Conservation (phyloP, 2,888 invertebrate species). For the Tachina fera region DNA sequence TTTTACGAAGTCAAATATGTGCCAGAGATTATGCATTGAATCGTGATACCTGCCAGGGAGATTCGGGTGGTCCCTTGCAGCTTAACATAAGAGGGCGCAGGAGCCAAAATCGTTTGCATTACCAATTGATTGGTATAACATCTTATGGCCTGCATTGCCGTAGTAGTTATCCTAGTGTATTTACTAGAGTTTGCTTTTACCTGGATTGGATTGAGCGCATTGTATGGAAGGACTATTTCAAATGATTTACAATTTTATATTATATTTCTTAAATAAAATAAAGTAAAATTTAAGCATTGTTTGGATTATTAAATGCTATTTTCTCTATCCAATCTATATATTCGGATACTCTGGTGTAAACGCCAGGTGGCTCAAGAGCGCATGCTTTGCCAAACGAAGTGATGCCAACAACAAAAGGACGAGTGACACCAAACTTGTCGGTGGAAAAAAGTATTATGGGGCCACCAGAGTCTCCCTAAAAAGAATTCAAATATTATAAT, state of each 20-base stretch:
- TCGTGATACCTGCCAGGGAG: constrained; percentile 82
- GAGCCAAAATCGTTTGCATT: constrained; percentile 74
- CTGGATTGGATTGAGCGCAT: constrained; percentile 81
- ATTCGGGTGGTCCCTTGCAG: constrained; percentile 82
- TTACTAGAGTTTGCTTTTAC: constrained; percentile 78
- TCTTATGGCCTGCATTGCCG: constrained; percentile 81
- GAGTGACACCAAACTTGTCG: constrained; percentile 30
- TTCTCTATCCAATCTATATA: constrained; percentile 76
- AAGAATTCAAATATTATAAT: not conserved
- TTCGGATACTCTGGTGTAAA: constrained; percentile 75
- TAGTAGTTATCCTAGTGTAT: constrained; percentile 80
- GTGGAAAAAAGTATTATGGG: constrained; percentile 55
- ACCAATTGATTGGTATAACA: constrained; percentile 81
- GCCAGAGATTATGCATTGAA: constrained; percentile 78
- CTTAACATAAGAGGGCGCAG: constrained; percentile 77
- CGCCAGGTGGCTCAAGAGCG: constrained; percentile 73
- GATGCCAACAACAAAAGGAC: constrained; percentile 73
- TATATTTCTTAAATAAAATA: not conserved
- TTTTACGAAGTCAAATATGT: constrained; percentile 80
- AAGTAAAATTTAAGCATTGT: not conserved
- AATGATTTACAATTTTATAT: not conserved
- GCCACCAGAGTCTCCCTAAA: constrained; percentile 69
- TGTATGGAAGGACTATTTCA: constrained; percentile 75
- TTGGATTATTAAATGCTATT: constrained; percentile 63
- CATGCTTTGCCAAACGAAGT: constrained; percentile 76